Evolutionary conservation across 2,888 invertebrate species (phyloP), one percentile per base, ranked within the genome.

Genomic region (Hydrotaea cyrtoneurina): DNA sequence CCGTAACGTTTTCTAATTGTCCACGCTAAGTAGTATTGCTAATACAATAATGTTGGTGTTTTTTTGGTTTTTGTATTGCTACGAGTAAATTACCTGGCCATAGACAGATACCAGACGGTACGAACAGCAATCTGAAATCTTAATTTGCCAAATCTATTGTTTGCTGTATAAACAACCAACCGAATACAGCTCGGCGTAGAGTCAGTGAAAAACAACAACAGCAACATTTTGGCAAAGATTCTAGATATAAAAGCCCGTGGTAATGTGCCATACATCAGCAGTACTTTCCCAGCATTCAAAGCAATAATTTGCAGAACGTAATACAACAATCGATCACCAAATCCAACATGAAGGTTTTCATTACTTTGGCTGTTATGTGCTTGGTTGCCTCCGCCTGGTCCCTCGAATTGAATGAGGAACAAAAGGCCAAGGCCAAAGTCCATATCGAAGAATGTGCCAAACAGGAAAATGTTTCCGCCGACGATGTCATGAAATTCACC

Each of bases 401-500:
- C 50, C 0, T 87, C n/a, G 83, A 88, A 53, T 79, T 89, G 43
- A 87, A 10, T 53, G 89, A 89, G 0, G 90, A 91, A 7, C 90
- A 91, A 73, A 89, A 88, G 80, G 74, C 75, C 0, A 85, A 88
- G 82, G 89, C 87, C 53, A 88, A 88, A 50, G 62, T 86, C 69
- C 72, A 89, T 62, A 83, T 80, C 1, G 86, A 87, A 0, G 84
- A 86, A 39, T 92, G 92, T 50, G 26, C 83, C 26, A 86, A 87
- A 75, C 86, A 90, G 23, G 69, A 89, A 46, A 86, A 80, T 0
- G 80, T 89, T 3, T 84, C 86, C 62, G 88, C 89, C 13, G 90
- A 88, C 8, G 90, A 89, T 31, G 78, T 83, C 0, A 76, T 75
- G 19, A 88, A 87, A 79, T 62, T 92, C 17, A 86, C 85, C 66